Conservation (phyloP, 2,797 vertebrate species). For the Oreortyx pictus region DNA sequence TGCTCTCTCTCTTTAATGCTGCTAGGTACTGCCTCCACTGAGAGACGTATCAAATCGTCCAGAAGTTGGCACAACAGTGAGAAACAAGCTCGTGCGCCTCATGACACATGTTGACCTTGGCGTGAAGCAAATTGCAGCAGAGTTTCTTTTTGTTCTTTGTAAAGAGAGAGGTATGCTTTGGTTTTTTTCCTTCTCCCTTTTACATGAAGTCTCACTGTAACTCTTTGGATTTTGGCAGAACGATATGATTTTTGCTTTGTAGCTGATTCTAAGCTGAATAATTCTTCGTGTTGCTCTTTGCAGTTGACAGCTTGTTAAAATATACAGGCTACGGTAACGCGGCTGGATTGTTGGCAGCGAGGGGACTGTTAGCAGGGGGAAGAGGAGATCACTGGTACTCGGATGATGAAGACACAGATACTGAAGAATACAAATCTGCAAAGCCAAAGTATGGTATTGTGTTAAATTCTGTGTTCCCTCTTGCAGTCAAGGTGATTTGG, state of each 20-base stretch:
- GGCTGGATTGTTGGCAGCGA: conserved; percentile 92
- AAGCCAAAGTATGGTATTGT: conserved; percentile 87
- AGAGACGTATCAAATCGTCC: conserved; percentile 94
- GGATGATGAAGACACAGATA: conserved; percentile 97
- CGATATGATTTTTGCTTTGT: not conserved
- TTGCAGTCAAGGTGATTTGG: not conserved
- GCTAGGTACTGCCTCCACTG: conserved; percentile 93
- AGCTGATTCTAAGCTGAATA: not conserved
- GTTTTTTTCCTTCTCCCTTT: not conserved
- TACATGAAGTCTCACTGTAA: not conserved
- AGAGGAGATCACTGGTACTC: conserved; percentile 97
- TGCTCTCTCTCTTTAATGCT: conserved; percentile 29
- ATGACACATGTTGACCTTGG: conserved; percentile 98
- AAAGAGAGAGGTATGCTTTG: conserved; percentile 91
- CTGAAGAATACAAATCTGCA: conserved; percentile 96
- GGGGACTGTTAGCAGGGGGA: conserved; percentile 93
- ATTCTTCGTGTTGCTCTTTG: conserved; percentile 55
- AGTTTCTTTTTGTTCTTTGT: conserved; percentile 98
- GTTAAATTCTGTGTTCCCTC: not conserved
- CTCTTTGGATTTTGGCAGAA: not conserved
- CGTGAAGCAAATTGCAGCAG: conserved; percentile 96
- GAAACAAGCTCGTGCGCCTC: conserved; percentile 97
- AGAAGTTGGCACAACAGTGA: conserved; percentile 91
- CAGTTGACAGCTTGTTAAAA: conserved; percentile 96
- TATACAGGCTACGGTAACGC: conserved; percentile 99